A percentile compares a stretch with the other conserved stretches of the same genome.
phyloP scores from a whole-genome alignment of 30 jellyfish, hydroid and myxozoan genomes.

The Aurelia sp. region DNA sequence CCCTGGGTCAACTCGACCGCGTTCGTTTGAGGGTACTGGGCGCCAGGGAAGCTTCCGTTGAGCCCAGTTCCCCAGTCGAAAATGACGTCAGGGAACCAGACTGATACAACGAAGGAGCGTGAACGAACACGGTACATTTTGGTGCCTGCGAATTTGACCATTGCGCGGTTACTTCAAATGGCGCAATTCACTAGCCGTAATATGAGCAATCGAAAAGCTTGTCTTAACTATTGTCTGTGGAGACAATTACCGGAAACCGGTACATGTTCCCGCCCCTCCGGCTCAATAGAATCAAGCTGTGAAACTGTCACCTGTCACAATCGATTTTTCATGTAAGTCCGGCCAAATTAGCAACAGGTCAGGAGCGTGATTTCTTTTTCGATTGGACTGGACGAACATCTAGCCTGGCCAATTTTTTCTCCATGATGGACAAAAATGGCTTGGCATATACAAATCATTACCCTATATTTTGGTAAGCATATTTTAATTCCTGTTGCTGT shows the following conservation, averaged over 20 bases:
- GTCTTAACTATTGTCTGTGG: neutral
- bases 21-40: too few relatives aligned
- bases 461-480: slow-evolving; percentile 25
- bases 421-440: slow-evolving; percentile 49
- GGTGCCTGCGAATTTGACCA: too few relatives aligned
- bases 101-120: too few relatives aligned
- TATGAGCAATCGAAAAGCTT: neutral
- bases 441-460: slow-evolving; percentile 7
- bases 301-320: slow-evolving; percentile 64
- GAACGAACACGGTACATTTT: too few relatives aligned
- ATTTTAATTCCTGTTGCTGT: too few relatives aligned
- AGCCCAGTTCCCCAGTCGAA: too few relatives aligned
- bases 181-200: neutral
- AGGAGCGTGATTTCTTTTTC: slow-evolving; percentile 17
- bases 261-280: slow-evolving; percentile 58
- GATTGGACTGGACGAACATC: neutral
- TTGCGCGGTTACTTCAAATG: too few relatives aligned
- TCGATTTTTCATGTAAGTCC: neutral
- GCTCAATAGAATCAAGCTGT: slow-evolving; percentile 39
- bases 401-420: slow-evolving; percentile 1
- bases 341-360: slow-evolving; percentile 9
- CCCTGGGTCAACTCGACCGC: too few relatives aligned
- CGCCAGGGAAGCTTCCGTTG: too few relatives aligned
- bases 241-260: slow-evolving; percentile 40
- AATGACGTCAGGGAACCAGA: too few relatives aligned